Percentiles rank a stretch among this genome's conserved stretches.
These are phyloP conservation scores for Cryptoblepharus egeriae DNA, from an alignment of 2,797 vertebrate genomes.

Conservation along the genomic window DNA sequence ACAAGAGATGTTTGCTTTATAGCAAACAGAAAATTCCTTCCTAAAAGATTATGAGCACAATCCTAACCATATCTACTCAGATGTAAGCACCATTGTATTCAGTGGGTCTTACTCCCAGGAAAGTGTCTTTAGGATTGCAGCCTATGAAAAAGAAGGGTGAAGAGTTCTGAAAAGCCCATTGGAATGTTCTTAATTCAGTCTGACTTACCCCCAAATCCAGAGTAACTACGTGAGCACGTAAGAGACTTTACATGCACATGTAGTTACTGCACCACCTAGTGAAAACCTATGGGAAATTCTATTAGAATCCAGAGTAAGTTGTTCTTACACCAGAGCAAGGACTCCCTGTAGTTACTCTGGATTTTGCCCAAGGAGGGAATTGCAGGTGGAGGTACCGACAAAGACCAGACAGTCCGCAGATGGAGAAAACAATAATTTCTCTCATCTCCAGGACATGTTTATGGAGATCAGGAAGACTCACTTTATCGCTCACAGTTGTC, in stretches of 20 bases:
- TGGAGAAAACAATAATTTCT: neutral
- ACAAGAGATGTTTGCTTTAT: neutral
- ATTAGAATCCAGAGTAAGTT: no score
- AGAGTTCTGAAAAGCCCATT: neutral
- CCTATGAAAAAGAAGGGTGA: slow-evolving; percentile 2
- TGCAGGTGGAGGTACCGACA: neutral
- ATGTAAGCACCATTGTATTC: no score
- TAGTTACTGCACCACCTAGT: no score
- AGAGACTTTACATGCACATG: no score
- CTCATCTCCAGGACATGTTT: rapidly evolving
- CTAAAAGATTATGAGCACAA: neutral
- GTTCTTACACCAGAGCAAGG: no score
- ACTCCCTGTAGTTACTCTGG: no score
- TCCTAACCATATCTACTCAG: no score
- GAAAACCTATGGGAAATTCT: no score
- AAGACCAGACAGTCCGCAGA: rapidly evolving
- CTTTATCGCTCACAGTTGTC: neutral
- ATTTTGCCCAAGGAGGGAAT: slow-evolving; percentile 13
- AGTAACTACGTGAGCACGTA: no score
- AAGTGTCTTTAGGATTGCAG: no score
- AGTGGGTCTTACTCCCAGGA: no score
- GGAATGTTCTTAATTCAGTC: neutral
- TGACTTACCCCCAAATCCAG: no score
- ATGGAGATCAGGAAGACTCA: neutral
- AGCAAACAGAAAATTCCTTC: neutral